A percentile compares a stretch with the other conserved stretches of the same genome.
These are phyloP conservation scores for Calameuta filiformis DNA, from an alignment of 2,888 invertebrate genomes.

Conservation along the genomic window DNA sequence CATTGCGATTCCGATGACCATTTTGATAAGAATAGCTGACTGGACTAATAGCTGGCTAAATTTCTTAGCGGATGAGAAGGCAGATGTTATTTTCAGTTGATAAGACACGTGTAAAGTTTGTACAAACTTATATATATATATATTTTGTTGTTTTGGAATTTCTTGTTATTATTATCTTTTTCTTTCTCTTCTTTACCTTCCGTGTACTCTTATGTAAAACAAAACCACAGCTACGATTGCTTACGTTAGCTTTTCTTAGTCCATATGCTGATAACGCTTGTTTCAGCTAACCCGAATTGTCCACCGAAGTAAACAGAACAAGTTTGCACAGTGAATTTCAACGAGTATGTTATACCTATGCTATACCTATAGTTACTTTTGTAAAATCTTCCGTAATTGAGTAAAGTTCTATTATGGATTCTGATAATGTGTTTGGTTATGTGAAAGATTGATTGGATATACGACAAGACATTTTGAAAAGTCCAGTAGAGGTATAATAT, in stretches of 20 bases:
- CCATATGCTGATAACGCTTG: background rate
- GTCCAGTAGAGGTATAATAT: background rate
- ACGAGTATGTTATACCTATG: background rate
- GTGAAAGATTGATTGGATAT: background rate
- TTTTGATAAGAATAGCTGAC: background rate
- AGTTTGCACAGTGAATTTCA: background rate
- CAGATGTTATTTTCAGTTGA: background rate
- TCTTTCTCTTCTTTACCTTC: background rate
- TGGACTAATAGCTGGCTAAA: background rate
- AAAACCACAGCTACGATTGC: background rate
- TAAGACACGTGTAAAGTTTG: background rate
- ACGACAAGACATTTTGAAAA: background rate
- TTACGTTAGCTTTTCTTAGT: background rate
- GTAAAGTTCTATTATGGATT: background rate
- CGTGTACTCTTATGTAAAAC: background rate
- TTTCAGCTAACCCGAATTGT: background rate
- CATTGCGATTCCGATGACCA: background rate
- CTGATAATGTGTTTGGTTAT: background rate
- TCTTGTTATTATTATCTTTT: background rate
- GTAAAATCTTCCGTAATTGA: background rate
- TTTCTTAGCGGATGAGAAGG: background rate
- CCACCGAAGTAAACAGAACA: background rate
- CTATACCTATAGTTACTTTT: background rate
- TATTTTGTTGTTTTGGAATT: background rate
- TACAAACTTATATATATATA: too few species aligned